Conservation (phyloP, 2,113 vertebrate species). For the Pseudolaguvia tuberculata region DNA sequence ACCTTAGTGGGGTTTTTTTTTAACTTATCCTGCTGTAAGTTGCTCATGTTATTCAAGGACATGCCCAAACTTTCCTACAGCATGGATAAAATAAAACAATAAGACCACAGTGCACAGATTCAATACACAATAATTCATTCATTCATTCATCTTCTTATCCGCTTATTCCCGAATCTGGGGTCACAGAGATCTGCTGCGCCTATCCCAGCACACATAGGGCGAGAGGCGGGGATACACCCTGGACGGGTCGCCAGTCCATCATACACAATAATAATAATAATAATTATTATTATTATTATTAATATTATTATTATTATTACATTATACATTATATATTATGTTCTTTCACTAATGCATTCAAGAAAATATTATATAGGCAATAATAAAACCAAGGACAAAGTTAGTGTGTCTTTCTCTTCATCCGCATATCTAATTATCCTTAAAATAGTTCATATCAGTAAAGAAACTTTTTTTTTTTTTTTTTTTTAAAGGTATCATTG, state of each 20-base stretch:
- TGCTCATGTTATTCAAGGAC: neutral
- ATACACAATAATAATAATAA: neutral
- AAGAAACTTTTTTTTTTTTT: too few relatives aligned
- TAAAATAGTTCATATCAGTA: too few relatives aligned
- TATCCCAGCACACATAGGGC: too few relatives aligned
- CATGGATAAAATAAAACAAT: neutral
- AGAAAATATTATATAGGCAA: neutral
- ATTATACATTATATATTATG: neutral
- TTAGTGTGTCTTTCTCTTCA: neutral
- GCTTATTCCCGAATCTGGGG: too few relatives aligned
- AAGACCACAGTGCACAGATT: neutral
- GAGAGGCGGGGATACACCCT: too few relatives aligned
- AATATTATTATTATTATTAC: neutral
- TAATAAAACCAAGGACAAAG: neutral
- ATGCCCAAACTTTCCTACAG: neutral
- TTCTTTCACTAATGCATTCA: neutral
- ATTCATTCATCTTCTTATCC: too few relatives aligned
- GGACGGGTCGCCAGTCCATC: too few relatives aligned
- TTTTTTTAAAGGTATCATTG: neutral
- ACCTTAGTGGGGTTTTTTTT: neutral
- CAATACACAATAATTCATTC: too few relatives aligned
- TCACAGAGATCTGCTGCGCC: too few relatives aligned
- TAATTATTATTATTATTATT: neutral
- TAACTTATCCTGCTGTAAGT: neutral
- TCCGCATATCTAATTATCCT: neutral